Percentiles rank a stretch among this genome's conserved stretches.
Conservation (phyloP, 64 coral and sea anemone species). For the Stichodactyla helianthus region DNA sequence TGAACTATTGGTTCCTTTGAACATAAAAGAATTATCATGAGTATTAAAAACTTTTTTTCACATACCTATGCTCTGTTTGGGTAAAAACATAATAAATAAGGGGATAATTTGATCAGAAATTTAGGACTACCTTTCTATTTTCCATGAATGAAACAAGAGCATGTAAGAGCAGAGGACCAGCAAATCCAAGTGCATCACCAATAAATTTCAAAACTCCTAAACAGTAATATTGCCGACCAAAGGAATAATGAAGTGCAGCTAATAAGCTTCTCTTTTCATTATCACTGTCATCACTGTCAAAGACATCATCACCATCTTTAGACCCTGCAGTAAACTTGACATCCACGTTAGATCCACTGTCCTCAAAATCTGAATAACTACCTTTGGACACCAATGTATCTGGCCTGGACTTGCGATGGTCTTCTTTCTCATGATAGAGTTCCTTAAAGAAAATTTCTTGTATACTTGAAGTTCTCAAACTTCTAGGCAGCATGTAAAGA, state of each 20-base stretch:
- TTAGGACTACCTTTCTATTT: conserved; percentile 68
- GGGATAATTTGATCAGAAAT: not conserved
- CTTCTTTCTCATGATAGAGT: not conserved
- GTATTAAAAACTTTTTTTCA: not conserved
- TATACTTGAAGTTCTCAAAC: conserved; percentile 56
- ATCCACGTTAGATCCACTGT: not conserved
- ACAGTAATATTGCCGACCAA: conserved; percentile 93
- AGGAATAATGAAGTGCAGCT: conserved; percentile 83
- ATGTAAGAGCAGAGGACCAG: conserved; percentile 93
- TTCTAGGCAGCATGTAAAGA: conserved; percentile 69
- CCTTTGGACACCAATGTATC: not conserved
- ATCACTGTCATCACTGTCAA: not conserved
- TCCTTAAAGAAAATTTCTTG: conserved; percentile 40
- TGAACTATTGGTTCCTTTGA: conserved; percentile 78
- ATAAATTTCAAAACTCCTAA: conserved; percentile 83
- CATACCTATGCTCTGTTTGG: no score
- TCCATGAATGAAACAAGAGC: conserved; percentile 98
- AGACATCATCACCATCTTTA: conserved; percentile 1
- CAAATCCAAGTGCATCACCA: conserved; percentile 87
- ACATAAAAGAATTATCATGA: not conserved
- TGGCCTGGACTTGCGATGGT: not conserved
- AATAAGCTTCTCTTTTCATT: conserved; percentile 38
- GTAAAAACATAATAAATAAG: no score
- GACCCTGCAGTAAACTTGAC: not conserved
- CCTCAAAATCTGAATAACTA: conserved; percentile 6